Base-by-base conservation (phyloP, 2,888 invertebrate genomes). In the Brachycybe producta region DNA sequence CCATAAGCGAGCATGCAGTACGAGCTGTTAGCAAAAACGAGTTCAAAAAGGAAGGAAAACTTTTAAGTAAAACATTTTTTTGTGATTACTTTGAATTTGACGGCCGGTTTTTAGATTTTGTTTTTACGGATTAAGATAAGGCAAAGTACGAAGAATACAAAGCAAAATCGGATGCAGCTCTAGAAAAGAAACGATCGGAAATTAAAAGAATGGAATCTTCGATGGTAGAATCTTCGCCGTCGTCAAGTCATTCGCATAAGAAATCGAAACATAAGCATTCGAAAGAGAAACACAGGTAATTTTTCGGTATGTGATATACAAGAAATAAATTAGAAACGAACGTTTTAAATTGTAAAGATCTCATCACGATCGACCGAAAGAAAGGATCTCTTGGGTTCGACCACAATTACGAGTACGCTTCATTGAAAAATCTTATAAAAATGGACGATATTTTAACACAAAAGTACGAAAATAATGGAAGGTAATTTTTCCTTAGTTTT, bases 11-110 rank as follows among this genome's bases (percentile, higher is more conserved):
- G 68, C 80, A 80, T 60, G 75, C 81, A 67, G 75, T 90, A 55
- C 75, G 79, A 55, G 76, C 82, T 0, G 84, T 94, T 2, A 75
- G 81, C 0, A 79, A 80, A 61, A 74, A 80, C 4, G 92, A 92
- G 62, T 94, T 76, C 65, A 73, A 78, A 15, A 79, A 80, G 62
- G 82, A 81, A 61, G 79, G 83, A 0, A 87, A 84, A 76, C 82
- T 90, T 59, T 74, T 91, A 66, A 92, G 90, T 88, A 75, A 79
- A 81, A 77, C 54, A n/a, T 17, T 11, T 13, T 23, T 38, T 21
- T 11, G 7, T 46, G 21, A 15, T 13, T 19, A 24, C 51, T 42
- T 5, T 28, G 60, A 62, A 62, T 59, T 59, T 60, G 58, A n/a
- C n/a, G n/a, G n/a, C n/a, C n/a, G 57, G 61, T 55, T 59, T 59